These are phyloP conservation scores for Zootoca vivipara DNA, from an alignment of 2,113 vertebrate species.

Conservation along the genomic window DNA sequence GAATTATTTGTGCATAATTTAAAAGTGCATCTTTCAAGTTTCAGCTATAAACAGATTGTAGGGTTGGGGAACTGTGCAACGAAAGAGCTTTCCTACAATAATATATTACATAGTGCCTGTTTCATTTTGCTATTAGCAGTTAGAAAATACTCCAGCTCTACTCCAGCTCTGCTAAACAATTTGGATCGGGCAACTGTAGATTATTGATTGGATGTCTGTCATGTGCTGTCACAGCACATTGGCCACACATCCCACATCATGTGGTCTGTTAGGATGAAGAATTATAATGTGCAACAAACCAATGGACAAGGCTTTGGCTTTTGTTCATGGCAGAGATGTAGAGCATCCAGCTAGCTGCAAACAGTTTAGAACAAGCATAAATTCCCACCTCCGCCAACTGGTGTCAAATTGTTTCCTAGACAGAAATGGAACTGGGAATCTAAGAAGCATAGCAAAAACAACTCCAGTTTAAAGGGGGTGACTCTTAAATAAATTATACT, in stretches of 20 bases:
- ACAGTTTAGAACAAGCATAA: not conserved
- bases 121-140: not conserved
- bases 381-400: not conserved
- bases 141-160: not conserved
- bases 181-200: not conserved
- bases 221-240: not conserved
- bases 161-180: not conserved
- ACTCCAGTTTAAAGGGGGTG: not conserved
- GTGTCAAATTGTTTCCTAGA: not conserved
- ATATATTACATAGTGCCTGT: not conserved
- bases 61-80: not conserved
- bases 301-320: fast-evolving
- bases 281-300: not conserved
- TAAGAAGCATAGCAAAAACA: not conserved
- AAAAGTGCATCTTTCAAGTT: not conserved
- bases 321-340: fast-evolving
- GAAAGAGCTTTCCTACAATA: not conserved
- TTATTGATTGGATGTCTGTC: not conserved
- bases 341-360: not conserved
- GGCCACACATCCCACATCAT: not conserved
- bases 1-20: not conserved
- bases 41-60: not conserved
- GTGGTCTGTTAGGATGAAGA: not conserved
- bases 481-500: not conserved
- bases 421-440: not conserved